A percentile compares a stretch with the other conserved stretches of the same genome.
Evolutionary conservation across 2,797 vertebrate genomes (phyloP).

Genomic region (Tadarida brasiliensis): DNA sequence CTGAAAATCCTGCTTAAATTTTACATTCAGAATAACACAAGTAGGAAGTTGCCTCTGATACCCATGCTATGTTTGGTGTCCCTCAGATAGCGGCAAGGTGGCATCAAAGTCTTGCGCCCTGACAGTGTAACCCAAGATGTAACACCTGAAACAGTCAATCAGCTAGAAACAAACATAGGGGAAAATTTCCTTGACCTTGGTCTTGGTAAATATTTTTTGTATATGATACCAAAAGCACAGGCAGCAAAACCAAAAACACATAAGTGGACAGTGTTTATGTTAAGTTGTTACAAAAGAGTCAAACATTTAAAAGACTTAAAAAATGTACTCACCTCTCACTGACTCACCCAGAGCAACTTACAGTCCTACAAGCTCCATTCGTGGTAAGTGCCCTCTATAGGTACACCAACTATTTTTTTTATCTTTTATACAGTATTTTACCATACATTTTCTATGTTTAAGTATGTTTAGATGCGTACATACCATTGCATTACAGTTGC

Average conservation of each 20-base stretch:
- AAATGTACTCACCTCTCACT: background rate
- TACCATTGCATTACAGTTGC: background rate
- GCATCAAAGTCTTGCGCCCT: background rate
- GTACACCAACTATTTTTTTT: background rate
- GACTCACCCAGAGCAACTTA: background rate
- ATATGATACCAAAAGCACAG: too few relatives aligned
- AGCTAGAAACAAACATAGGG: background rate
- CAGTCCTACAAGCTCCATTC: background rate
- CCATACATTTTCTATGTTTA: background rate
- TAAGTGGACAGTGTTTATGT: background rate
- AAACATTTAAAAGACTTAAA: background rate
- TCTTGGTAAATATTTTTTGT: background rate
- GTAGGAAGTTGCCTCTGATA: background rate
- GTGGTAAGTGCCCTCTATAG: background rate
- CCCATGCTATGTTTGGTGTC: background rate
- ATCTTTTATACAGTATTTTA: background rate
- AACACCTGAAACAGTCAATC: background rate
- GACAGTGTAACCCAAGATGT: background rate
- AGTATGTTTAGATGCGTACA: background rate
- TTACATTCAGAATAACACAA: background rate
- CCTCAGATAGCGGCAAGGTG: background rate
- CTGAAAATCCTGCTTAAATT: background rate
- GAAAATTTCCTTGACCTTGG: background rate
- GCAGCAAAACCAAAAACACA: too few relatives aligned
- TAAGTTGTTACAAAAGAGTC: background rate